Conservation (phyloP, 2,113 vertebrate species). For the Acrocephalus arundinaceus region DNA sequence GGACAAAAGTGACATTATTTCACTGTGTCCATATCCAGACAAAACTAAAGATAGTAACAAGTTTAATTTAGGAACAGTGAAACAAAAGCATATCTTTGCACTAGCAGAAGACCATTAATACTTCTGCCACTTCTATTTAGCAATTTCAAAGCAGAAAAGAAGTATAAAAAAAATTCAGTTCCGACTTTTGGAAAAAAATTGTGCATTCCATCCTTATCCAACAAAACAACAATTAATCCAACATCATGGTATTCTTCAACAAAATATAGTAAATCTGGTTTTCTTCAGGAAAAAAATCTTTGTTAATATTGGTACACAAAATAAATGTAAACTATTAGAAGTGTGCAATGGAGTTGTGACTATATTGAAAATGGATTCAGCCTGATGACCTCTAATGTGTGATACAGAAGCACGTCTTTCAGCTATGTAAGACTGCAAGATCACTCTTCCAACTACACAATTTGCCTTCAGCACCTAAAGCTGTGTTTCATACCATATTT, state of each 20-base stretch:
- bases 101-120: background rate
- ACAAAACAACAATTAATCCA: background rate
- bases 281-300: background rate
- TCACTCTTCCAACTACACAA: background rate
- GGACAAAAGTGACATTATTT: constrained; percentile 1
- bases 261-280: background rate
- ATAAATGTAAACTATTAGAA: background rate
- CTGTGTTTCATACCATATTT: background rate
- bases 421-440: background rate
- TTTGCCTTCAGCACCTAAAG: background rate
- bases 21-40: background rate
- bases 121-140: background rate
- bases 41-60: background rate
- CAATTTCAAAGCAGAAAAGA: background rate
- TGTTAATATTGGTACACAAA: background rate
- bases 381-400: background rate
- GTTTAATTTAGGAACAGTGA: background rate
- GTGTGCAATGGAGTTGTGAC: background rate
- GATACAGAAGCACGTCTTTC: background rate
- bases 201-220: background rate
- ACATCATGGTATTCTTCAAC: background rate
- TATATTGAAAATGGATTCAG: background rate
- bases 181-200: background rate
- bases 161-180: background rate
- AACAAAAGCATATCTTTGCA: background rate